Conservation (phyloP, 2,113 vertebrate genomes). For the Seriola quinqueradiata region DNA sequence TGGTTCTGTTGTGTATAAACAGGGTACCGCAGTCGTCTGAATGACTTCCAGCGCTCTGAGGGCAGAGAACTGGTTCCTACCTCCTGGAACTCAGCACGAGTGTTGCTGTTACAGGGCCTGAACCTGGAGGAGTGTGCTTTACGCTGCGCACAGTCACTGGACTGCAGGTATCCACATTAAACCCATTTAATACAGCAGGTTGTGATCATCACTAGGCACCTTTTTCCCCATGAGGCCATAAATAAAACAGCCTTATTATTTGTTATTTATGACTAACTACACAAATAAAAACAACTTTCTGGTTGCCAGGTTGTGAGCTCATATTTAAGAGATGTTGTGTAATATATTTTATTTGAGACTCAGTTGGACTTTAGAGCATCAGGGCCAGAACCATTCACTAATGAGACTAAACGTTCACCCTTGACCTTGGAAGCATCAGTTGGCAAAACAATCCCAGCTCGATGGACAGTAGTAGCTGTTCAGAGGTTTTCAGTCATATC, state of each 20-base stretch:
- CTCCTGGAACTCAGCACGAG: constrained; percentile 45
- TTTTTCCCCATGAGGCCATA: not conserved
- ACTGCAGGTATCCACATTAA: constrained; percentile 89
- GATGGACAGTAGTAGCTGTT: not conserved
- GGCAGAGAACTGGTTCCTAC: constrained; percentile 87
- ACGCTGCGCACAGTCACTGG: constrained; percentile 83
- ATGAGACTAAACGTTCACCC: not conserved
- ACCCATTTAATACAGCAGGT: not conserved
- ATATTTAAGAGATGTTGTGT: too few species aligned
- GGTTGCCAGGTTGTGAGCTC: too few species aligned
- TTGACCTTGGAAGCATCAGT: not conserved
- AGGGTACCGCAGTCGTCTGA: constrained; percentile 91
- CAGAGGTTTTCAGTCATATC: not conserved
- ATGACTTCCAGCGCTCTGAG: constrained; percentile 93
- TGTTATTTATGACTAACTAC: too few species aligned
- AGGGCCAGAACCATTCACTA: not conserved
- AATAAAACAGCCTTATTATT: not conserved
- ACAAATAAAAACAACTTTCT: too few species aligned
- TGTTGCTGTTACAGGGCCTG: constrained; percentile 59
- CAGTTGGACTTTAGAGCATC: too few species aligned
- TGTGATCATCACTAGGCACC: not conserved
- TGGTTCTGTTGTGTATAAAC: constrained; percentile 45
- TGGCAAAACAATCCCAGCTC: not conserved
- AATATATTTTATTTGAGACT: too few species aligned
- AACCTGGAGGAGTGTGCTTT: constrained; percentile 89